Base-by-base conservation (phyloP, 2,113 vertebrate genomes). In the Solenodon paradoxus region DNA sequence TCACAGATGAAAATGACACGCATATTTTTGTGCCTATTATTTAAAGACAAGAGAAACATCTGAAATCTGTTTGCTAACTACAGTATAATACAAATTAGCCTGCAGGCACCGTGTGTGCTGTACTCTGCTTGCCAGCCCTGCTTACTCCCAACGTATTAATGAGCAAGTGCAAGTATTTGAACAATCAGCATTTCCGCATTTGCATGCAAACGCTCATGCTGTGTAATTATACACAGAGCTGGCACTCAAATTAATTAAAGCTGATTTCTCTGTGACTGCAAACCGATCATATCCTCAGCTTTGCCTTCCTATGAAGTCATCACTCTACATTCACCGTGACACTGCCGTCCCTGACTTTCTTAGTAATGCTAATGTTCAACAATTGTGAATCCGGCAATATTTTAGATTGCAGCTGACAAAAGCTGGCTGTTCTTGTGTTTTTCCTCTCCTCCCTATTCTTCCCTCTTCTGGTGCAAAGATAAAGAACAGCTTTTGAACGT, bases 231-330 rank as follows among this genome's bases (percentile, higher is more conserved):
- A 98, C 97, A 98, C 98, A 98, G 98, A 98, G 98, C 99, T 99
- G 98, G 99, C 99, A 99, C 98, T 99, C 98, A 99, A 99, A 99
- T 99, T 99, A 99, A 99, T 99, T 98, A 98, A 98, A 98, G 98
- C 90, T 98, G 98, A 98, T 99, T 98, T 98, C 97, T 98, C 97
- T 97, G 97, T 98, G 98, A 98, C 98, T 98, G 97, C 96, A 98
- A 98, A 99, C 98, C 97, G 99, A 98, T 99, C 98, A 97, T 96
- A 98, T 98, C 98, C 97, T 98, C 97, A 96, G 98, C 96, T 98
- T 98, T 97, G 97, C 97, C 97, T 96, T 98, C 95, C 97, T 98
- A 99, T 99, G 98, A 99, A 99, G 98, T 99, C 98, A 99, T 99
- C 99, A 99, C 96, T 98, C 97, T 96, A 95, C 97, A 98, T 99